Percentiles rank a stretch among this genome's conserved stretches.
Conservation (phyloP, 2,113 vertebrate genomes). For the Oreochromis niloticus region DNA sequence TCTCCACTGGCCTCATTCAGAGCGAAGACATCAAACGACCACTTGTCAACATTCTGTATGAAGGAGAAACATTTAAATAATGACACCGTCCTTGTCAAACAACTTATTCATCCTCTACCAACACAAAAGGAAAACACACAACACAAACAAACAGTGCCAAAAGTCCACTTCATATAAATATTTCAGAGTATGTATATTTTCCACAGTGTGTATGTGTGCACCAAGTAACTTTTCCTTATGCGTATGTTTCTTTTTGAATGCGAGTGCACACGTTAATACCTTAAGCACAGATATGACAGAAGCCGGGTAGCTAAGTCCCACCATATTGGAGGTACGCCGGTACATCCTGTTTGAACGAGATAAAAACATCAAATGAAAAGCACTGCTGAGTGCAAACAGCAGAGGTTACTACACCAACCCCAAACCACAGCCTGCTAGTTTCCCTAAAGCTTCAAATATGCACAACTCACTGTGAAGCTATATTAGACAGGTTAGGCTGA, state of each 20-base stretch:
- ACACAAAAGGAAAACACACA: not conserved
- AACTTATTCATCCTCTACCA: not conserved
- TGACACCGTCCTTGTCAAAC: not conserved
- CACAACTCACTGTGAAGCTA: not conserved
- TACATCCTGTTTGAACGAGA: slow-evolving; percentile 88
- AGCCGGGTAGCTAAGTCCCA: slow-evolving; percentile 93
- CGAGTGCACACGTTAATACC: slow-evolving; percentile 72
- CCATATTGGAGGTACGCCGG: slow-evolving; percentile 95
- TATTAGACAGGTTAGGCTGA: not conserved
- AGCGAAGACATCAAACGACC: slow-evolving; percentile 96
- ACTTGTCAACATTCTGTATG: slow-evolving; percentile 88
- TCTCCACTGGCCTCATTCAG: slow-evolving; percentile 93
- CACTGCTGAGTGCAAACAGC: slow-evolving; percentile 20
- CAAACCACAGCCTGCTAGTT: slow-evolving; percentile 7
- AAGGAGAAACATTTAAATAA: not conserved
- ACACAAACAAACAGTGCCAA: not conserved
- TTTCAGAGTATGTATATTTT: not conserved
- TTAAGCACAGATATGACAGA: slow-evolving; percentile 92
- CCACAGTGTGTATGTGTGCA: not conserved
- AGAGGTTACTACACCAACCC: not conserved
- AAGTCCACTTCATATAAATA: not conserved
- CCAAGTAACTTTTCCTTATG: not conserved
- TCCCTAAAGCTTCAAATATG: slow-evolving; percentile 11
- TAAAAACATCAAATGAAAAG: slow-evolving; percentile 60
- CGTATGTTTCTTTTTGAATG: not conserved